These are phyloP conservation scores for Hystrix brachyura DNA, from an alignment of 2,113 vertebrate genomes.

Conservation along the genomic window DNA sequence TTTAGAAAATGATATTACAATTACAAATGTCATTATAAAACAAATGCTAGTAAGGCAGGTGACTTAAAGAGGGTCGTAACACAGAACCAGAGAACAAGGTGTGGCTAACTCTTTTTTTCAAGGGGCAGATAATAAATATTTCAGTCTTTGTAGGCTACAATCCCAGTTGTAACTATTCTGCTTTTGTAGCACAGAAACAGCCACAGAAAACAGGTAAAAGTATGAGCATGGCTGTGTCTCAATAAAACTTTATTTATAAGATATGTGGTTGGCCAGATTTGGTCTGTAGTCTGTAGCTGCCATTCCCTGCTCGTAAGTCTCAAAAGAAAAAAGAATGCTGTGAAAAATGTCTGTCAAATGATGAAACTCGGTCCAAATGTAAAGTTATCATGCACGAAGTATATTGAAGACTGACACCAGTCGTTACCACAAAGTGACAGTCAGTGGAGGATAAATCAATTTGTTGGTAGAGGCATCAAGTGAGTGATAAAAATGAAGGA, in stretches of 20 bases:
- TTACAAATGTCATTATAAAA: conserved; percentile 38
- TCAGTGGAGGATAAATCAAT: conserved; percentile 23
- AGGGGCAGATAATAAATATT: background rate
- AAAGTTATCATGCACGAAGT: conserved; percentile 10
- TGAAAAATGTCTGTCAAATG: conserved; percentile 44
- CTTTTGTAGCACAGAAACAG: background rate
- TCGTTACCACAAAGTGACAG: background rate
- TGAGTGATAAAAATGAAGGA: background rate
- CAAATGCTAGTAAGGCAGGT: background rate
- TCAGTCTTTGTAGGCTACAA: background rate
- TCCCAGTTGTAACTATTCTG: background rate
- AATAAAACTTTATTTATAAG: conserved; percentile 38
- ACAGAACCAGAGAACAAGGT: background rate
- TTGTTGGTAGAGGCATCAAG: conserved; percentile 26
- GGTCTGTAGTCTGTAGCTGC: background rate
- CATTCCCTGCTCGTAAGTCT: background rate
- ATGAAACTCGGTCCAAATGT: background rate
- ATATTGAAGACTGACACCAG: background rate
- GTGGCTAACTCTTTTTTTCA: background rate
- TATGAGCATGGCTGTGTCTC: background rate
- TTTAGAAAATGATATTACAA: background rate
- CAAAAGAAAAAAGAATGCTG: conserved; percentile 9
- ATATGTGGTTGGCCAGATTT: background rate
- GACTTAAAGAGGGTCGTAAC: background rate
- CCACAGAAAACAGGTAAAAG: background rate